Percentiles rank a stretch among this genome's conserved stretches.
Conservation (phyloP, 2,888 invertebrate species). For the Cotesia congregata region DNA sequence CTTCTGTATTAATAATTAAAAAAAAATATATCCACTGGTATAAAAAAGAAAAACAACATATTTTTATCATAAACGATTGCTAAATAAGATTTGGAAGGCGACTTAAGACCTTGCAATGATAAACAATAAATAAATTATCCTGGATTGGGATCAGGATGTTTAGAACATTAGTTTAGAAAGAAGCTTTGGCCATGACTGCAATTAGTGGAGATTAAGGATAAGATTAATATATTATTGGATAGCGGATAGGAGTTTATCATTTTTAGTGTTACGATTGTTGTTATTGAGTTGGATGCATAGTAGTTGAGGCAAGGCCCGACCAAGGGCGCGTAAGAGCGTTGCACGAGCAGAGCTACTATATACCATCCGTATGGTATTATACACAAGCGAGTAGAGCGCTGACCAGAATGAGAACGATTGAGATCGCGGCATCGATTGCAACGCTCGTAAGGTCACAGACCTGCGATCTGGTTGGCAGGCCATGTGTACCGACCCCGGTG, state of each 20-base stretch:
- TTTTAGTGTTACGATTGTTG: not conserved
- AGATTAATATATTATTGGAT: not conserved
- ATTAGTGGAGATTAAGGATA: conserved; percentile 32
- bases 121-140: not conserved
- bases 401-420: conserved; percentile 34
- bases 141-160: not conserved
- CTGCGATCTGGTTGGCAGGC: conserved; percentile 65
- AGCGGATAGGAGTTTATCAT: not conserved
- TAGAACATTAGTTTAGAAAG: not conserved
- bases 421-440: conserved; percentile 64
- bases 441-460: conserved; percentile 63
- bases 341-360: conserved; percentile 1
- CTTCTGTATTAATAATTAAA: too few species aligned
- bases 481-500: conserved; percentile 60
- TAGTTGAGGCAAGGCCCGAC: conserved; percentile 1
- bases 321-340: conserved; percentile 33
- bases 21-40: too few species aligned
- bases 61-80: too few species aligned
- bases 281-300: not conserved
- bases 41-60: too few species aligned
- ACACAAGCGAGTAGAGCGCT: not conserved
- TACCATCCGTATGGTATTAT: too few species aligned
- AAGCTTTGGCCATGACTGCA: conserved; percentile 15
- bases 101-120: too few species aligned
- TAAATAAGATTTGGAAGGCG: too few species aligned